Percentiles rank a stretch among this genome's conserved stretches.
Conservation (phyloP, 2,888 invertebrate genomes). For the Cantharis nigra region DNA sequence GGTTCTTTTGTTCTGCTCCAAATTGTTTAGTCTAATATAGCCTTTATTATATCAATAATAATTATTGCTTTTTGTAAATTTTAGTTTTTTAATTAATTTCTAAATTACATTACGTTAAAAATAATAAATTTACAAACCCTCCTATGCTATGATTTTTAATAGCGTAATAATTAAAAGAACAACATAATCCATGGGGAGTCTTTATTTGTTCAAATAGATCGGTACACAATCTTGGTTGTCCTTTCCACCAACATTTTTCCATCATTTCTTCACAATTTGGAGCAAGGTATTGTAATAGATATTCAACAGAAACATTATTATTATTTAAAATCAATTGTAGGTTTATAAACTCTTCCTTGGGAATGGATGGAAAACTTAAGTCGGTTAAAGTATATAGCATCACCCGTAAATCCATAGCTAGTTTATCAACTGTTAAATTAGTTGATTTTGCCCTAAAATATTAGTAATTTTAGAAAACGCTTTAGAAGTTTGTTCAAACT, state of each 20-base stretch:
- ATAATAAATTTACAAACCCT: slow-evolving; percentile 35
- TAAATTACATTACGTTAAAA: not conserved
- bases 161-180: slow-evolving; percentile 67
- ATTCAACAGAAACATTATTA: slow-evolving; percentile 32
- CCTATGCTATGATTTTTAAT: slow-evolving; percentile 47
- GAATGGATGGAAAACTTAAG: not conserved
- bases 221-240: slow-evolving; percentile 42
- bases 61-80: too few relatives aligned
- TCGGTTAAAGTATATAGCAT: slow-evolving; percentile 12
- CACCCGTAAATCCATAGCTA: slow-evolving; percentile 2
- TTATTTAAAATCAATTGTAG: slow-evolving; percentile 36
- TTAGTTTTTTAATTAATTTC: not conserved
- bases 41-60: too few relatives aligned
- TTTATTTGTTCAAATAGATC: slow-evolving; percentile 44
- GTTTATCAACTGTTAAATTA: not conserved
- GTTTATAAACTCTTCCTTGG: slow-evolving; percentile 18
- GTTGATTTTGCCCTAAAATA: slow-evolving; percentile 6
- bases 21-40: too few relatives aligned
- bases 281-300: slow-evolving; percentile 30
- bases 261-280: slow-evolving; percentile 43
- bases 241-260: slow-evolving; percentile 48
- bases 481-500: slow-evolving; percentile 43
- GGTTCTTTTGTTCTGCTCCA: too few relatives aligned
- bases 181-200: slow-evolving; percentile 59
- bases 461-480: not conserved